These are phyloP conservation scores for Pipistrellus pipistrellus DNA, from an alignment of 2,797 vertebrate species.

Conservation along the genomic window DNA sequence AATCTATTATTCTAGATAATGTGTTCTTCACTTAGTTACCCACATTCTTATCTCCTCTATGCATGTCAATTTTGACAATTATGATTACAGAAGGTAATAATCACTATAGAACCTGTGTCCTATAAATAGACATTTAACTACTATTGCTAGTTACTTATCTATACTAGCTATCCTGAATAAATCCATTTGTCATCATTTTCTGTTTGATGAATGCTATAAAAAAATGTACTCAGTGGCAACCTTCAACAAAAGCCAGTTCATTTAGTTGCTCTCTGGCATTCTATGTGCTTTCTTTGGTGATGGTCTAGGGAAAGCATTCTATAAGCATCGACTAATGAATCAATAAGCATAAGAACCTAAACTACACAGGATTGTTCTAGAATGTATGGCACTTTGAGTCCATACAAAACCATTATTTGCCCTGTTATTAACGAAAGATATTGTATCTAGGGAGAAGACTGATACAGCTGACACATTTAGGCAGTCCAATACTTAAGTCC, in stretches of 20 bases:
- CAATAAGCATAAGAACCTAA: neutral
- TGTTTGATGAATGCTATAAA: neutral
- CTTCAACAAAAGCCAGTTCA: conserved; percentile 45
- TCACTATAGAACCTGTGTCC: conserved; percentile 31
- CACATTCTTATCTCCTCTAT: conserved; percentile 26
- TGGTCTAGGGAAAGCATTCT: neutral
- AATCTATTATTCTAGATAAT: conserved; percentile 18
- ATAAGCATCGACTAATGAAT: neutral
- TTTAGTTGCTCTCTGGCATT: neutral
- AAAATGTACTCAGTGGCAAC: conserved; percentile 1
- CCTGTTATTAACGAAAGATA: neutral
- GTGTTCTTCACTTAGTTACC: conserved; percentile 22
- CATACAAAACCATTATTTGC: conserved; percentile 7
- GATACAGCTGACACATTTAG: neutral
- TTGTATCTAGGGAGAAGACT: neutral
- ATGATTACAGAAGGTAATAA: conserved; percentile 12
- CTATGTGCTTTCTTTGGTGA: neutral
- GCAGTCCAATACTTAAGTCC: neutral
- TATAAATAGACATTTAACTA: conserved; percentile 56
- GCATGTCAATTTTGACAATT: conserved; percentile 56
- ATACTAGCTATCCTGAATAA: conserved; percentile 51
- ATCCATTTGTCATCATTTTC: conserved; percentile 47
- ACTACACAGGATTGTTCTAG: neutral
- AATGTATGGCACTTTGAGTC: conserved; percentile 32
- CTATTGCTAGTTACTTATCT: neutral